phyloP scores from a whole-genome alignment of 1,140 invertebrate genomes.

The fruit fly (Drosophila melanogaster) region Release_6_plus_ISO1_MT NT_033779.5:3586501-3587000 shows the following conservation, averaged over 20 bases:
- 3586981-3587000: slow-evolving; percentile 83
- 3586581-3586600: slow-evolving; percentile 77
- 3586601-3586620: background rate
- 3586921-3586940: slow-evolving; percentile 1
- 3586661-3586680: background rate
- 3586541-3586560: slow-evolving; percentile 85
- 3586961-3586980: slow-evolving; percentile 15
- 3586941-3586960: slow-evolving; percentile 2
- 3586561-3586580: slow-evolving; percentile 85
- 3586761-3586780: slow-evolving; percentile 8
- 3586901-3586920: slow-evolving; percentile 69
- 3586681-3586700: slow-evolving; percentile 4
- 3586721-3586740: slow-evolving; percentile 82
- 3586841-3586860: slow-evolving; percentile 63
- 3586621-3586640: background rate
- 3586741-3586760: slow-evolving; percentile 84
- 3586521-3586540: slow-evolving; percentile 85
- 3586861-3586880: slow-evolving; percentile 65
- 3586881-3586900: slow-evolving; percentile 70
- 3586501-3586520: slow-evolving; percentile 85
- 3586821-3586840: slow-evolving; percentile 39
- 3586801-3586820: slow-evolving; percentile 70
- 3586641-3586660: slow-evolving; percentile 68
- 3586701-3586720: slow-evolving; percentile 54
- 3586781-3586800: slow-evolving; percentile 17